A percentile compares a stretch with the other conserved stretches of the same genome.
Conservation (phyloP, 23 tunicate genomes). For the Oikopleura dioica region DNA sequence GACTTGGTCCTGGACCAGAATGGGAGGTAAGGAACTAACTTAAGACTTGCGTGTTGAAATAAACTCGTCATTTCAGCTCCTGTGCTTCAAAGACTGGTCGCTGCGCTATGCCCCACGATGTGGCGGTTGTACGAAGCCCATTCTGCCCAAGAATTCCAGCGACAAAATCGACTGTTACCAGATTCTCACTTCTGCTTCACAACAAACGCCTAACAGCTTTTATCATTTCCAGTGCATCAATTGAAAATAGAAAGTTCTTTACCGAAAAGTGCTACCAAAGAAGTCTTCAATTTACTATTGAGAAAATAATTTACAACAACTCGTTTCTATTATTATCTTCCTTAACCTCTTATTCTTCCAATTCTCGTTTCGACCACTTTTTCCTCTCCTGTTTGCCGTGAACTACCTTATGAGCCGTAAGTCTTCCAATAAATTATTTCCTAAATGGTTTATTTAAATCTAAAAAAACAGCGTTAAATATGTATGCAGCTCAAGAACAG, state of each 20-base stretch:
- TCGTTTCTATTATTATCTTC: no score
- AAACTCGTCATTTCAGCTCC: neutral
- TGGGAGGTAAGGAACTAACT: neutral
- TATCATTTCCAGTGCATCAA: neutral
- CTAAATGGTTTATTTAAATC: no score
- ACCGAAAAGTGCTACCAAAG: neutral
- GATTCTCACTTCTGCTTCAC: neutral
- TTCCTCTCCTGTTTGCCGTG: no score
- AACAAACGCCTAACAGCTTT: neutral
- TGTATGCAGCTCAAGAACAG: no score
- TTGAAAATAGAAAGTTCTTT: no score
- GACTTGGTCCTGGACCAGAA: neutral
- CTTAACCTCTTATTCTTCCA: no score
- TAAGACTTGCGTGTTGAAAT: neutral
- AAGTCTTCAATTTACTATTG: neutral
- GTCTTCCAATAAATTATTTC: no score
- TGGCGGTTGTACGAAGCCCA: neutral
- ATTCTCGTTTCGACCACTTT: no score
- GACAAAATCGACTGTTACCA: neutral
- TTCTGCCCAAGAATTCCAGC: neutral
- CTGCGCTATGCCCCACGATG: neutral
- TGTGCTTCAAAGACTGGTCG: neutral
- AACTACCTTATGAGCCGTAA: no score
- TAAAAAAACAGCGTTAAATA: no score
- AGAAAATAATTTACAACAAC: neutral